A percentile compares a stretch with the other conserved stretches of the same genome.
Evolutionary conservation across 2,113 vertebrate genomes (phyloP).

Genomic region (Laticauda laticaudata): DNA sequence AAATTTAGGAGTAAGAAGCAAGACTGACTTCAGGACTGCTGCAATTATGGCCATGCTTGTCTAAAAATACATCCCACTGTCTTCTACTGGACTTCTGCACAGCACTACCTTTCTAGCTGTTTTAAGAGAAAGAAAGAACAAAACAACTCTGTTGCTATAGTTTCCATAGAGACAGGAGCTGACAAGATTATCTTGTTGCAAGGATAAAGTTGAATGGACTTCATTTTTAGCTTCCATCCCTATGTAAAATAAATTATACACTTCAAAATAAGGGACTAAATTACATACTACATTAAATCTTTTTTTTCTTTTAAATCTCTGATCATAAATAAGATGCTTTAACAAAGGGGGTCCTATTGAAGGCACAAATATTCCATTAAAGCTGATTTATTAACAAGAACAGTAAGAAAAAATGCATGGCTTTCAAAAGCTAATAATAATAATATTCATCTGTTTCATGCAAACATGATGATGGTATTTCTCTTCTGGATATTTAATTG

Average conservation of each 20-base stretch:
- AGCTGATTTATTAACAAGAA: slow-evolving; percentile 28
- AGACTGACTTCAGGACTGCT: neutral
- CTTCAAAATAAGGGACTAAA: slow-evolving; percentile 28
- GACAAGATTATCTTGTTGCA: slow-evolving; percentile 46
- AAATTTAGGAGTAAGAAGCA: neutral
- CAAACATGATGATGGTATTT: neutral
- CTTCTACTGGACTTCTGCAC: neutral
- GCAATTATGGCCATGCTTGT: neutral
- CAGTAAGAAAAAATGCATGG: slow-evolving; percentile 15
- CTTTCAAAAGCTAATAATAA: slow-evolving; percentile 14
- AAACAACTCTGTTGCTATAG: slow-evolving; percentile 18
- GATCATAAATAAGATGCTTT: neutral
- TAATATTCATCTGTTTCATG: neutral
- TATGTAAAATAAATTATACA: slow-evolving; percentile 41
- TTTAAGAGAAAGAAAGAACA: slow-evolving; percentile 26
- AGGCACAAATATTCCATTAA: neutral
- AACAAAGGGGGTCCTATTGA: neutral
- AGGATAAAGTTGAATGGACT: slow-evolving; percentile 49
- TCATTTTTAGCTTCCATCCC: slow-evolving; percentile 36
- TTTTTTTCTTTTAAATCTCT: slow-evolving; percentile 15
- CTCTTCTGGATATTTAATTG: slow-evolving; percentile 14
- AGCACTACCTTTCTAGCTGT: slow-evolving; percentile 25
- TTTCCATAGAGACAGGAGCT: slow-evolving; percentile 62
- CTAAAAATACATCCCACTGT: neutral
- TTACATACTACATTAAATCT: slow-evolving; percentile 31